Conservation (phyloP, 2,888 invertebrate species). For the Dascillus cervinus region DNA sequence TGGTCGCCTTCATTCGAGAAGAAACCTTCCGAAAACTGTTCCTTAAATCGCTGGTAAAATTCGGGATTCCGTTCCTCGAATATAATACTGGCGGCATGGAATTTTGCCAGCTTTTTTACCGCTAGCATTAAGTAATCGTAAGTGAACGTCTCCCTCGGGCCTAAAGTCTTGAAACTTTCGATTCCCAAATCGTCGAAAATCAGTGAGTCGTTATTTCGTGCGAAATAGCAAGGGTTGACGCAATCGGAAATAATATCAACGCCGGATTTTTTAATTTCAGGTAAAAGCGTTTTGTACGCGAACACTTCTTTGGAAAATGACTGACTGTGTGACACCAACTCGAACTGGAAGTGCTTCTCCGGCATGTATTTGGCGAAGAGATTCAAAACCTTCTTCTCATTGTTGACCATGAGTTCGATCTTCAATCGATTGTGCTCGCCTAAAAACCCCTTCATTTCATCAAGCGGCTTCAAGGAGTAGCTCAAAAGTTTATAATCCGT, state of each 20-base stretch:
- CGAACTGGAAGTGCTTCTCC: constrained; percentile 11
- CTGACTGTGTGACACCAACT: constrained; percentile 17
- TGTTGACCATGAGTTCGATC: constrained; percentile 13
- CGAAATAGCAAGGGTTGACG: constrained; percentile 12
- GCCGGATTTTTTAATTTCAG: constrained; percentile 29
- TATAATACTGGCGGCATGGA: constrained; percentile 38
- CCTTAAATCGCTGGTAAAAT: constrained; percentile 27
- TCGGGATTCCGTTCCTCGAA: constrained; percentile 26
- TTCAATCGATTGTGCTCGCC: constrained; percentile 26
- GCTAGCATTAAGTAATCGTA: constrained; percentile 27
- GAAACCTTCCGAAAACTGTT: constrained; percentile 30
- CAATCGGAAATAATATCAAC: constrained; percentile 17
- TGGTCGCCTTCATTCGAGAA: constrained; percentile 15
- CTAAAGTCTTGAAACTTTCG: constrained; percentile 26
- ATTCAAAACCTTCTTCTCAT: constrained; percentile 11
- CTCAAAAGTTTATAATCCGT: constrained; percentile 17
- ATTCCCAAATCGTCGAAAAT: constrained; percentile 39
- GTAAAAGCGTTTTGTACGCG: constrained; percentile 39
- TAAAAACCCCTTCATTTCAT: constrained; percentile 24
- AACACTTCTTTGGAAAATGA: constrained; percentile 26
- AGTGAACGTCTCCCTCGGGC: constrained; percentile 26
- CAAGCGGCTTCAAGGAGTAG: constrained; percentile 16
- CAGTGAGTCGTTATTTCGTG: constrained; percentile 13
- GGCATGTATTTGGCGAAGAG: constrained; percentile 27
- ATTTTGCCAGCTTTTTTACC: constrained; percentile 29